Conservation (phyloP, 1,140 invertebrate genomes). For the Drosophila tristis region DNA sequence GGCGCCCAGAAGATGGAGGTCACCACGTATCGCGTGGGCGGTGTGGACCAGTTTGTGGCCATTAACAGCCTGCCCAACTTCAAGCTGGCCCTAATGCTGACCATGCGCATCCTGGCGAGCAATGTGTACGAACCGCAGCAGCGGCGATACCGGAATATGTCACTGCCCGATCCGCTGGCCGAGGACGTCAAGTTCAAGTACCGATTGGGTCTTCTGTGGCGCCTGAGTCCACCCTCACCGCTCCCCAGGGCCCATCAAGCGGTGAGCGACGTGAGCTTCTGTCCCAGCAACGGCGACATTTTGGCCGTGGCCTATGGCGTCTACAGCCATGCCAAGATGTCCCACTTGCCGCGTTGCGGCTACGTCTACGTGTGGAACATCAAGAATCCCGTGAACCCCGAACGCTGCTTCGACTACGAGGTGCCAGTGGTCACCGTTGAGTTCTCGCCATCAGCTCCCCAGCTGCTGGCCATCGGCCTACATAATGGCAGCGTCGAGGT, state of each 20-base stretch:
- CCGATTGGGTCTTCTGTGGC: conserved; percentile 88
- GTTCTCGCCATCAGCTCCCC: conserved; percentile 89
- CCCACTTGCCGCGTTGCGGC: conserved; percentile 13
- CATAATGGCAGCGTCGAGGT: conserved; percentile 91
- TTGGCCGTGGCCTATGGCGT: conserved; percentile 90
- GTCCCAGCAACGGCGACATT: conserved; percentile 87
- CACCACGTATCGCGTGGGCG: conserved; percentile 77
- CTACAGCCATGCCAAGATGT: conserved; percentile 74
- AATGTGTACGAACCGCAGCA: conserved; percentile 87
- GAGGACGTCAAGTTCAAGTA: conserved; percentile 88
- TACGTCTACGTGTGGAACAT: conserved; percentile 91
- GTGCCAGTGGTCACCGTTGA: conserved; percentile 89
- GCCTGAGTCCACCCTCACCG: conserved; percentile 77
- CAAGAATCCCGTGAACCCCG: conserved; percentile 94
- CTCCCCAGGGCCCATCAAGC: conserved; percentile 53
- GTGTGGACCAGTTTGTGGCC: conserved; percentile 68
- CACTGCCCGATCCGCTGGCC: conserved; percentile 86
- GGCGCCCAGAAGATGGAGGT: conserved; percentile 82
- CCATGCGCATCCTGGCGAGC: conserved; percentile 88
- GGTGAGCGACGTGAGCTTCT: conserved; percentile 87
- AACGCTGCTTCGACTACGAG: conserved; percentile 88
- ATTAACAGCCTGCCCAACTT: conserved; percentile 85
- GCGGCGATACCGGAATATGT: conserved; percentile 88
- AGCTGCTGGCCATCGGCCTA: conserved; percentile 91
- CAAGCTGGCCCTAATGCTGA: conserved; percentile 86